Base-by-base conservation (phyloP, 2,888 invertebrate genomes). In the Baccha elongata region DNA sequence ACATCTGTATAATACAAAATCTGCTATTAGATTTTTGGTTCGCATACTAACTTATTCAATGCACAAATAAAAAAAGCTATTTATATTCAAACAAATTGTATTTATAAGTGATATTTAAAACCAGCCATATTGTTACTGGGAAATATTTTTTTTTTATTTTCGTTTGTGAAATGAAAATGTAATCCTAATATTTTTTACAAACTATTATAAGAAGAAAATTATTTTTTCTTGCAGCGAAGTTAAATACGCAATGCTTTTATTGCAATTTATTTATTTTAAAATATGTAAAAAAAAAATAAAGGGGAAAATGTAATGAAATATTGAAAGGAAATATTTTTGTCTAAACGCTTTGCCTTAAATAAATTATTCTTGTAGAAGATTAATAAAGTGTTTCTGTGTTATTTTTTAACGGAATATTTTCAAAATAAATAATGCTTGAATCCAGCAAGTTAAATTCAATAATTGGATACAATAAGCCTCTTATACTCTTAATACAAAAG, bases 281-380 rank as follows among this genome's bases (percentile, higher is more conserved):
- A 32, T 64, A 67, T 50, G 53, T 69, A 19, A 73, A 67, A 65
- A 23, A 42, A n/a, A n/a, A n/a, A n/a, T n/a, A 65, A 58, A 48
- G 4, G 23, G 1, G 32, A 46, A 37, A 55, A 64, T 44, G 58
- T 84, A 85, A 44, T 69, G 78, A 85, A 65, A 74, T 79, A 86
- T 73, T 46, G 64, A 85, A 84, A 85, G 86, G 85, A 85, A 86
- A 87, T 89, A 89, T 87, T 89, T 90, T 89, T 89, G 87, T 88
- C 89, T 89, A 89, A 89, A 88, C 86, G 89, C 89, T 90, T 89
- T 88, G 88, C 89, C 90, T 89, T 89, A 8, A 89, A 86, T 85
- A 86, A 86, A 85, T 65, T 65, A 64, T 60, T 68, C 65, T 55
- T 50, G 40, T 40, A 40, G 29, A 52, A 71, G 55, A 60, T 23